Base-by-base conservation (phyloP, 2,797 vertebrate species). In the Pseudomugil gertrudae region DNA sequence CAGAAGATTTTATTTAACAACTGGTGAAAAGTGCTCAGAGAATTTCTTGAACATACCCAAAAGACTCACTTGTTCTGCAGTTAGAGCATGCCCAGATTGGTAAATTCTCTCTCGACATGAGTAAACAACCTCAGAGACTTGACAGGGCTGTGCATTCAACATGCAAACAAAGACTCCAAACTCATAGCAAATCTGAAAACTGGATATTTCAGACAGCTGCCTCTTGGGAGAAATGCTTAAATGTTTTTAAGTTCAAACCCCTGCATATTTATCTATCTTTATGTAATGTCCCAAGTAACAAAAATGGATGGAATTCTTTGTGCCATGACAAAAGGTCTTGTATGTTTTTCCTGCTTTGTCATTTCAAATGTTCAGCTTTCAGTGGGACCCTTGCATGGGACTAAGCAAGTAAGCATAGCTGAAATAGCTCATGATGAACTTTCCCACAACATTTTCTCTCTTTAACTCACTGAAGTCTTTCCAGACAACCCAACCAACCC, bases 371-470 rank as follows among this genome's bases (percentile, higher is more conserved):
- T 87, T 82, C 70, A 29, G 57, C 83, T 85, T 81, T 86, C 82
- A 87, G 85, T 89, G 84, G 84, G 91, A 91, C 83, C 84, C 60
- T 14, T 47, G 75, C 76, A 71, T 79, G 80, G 76, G 80, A 89
- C 75, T 11, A 55, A 88, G 77, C 74, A 78, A 78, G 85, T 40
- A 80, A 70, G 78, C 90, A 94, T 94, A 93, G 87, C 82, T 93
- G 76, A 77, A 92, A 94, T 94, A 92, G 85, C 84, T 93, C 11
- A 63, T 72, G 81, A 92, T 84, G 84, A 94, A 93, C 90, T 94
- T 95, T 94, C 94, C 93, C 93, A 94, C 92, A 93, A 90, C 80
- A 87, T 88, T 78, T 85, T 85, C 72, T 69, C 72, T 69, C 74
- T 80, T 66, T 57, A 83, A 78, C 68, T 88, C 79, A 80, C 64